Evolutionary conservation across 2,113 vertebrate species (phyloP), one percentile per base, ranked within the genome.

Genomic region (Lonchura striata): DNA sequence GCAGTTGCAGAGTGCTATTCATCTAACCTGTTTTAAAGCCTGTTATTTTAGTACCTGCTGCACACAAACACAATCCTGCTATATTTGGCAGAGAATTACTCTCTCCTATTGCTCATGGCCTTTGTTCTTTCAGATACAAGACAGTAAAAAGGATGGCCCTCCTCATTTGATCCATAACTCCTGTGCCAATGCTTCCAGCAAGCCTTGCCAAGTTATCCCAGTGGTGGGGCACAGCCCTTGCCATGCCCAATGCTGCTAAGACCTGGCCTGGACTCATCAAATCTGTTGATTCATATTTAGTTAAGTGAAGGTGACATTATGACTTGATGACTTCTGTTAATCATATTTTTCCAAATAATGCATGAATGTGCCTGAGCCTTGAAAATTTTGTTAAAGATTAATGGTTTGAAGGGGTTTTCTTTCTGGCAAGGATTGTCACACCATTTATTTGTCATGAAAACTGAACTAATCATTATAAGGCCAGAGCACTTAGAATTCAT

Each of bases 311-410:
- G 35, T 86, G 82, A 77, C 2, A 0, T 74, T 92, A 60, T 1
- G 3, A 69, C 35, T 84, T 0, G 0, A 37, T 86, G 35, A 65
- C 41, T 94, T 94, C 85, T 79, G n/a, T 79, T 86, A 90, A 69
- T 20, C 13, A 19, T 72, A 85, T 82, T 87, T 95, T 95, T 82
- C 39, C 49, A 76, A 81, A 92, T 74, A 88, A 39, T 6, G 7
- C 14, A 20, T 28, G 42, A 78, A 57, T 70, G 64, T 60, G 15
- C 12, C 47, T 33, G 33, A 63, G 12, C 8, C 42, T 88, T 96
- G 80, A 80, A 86, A 86, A 49, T 83, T 93, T 95, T 79, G 64
- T 86, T 90, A 69, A 95, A 86, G 39, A 80, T 66, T 86, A 82
- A 81, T 75, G 13, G 54, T 66, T 64, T 76, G 8, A 57, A 85